Percentiles rank a stretch among this genome's conserved stretches.
phyloP scores from a whole-genome alignment of 1,140 invertebrate species.

The Leguminivora glycinivorella region DNA sequence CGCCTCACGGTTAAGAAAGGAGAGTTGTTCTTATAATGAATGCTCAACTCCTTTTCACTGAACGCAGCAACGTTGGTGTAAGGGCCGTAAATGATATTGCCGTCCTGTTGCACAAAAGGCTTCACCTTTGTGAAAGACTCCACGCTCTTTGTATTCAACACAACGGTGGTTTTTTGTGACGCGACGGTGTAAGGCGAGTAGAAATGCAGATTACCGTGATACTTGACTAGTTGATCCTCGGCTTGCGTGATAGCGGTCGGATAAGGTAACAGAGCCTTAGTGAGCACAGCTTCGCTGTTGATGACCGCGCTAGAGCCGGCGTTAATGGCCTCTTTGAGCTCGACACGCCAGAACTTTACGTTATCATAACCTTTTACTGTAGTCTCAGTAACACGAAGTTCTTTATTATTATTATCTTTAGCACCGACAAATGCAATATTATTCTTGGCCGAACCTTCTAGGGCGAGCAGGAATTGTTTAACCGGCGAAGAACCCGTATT shows the following conservation, averaged over 20 bases:
- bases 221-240: slow-evolving; percentile 95
- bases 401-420: slow-evolving; percentile 82
- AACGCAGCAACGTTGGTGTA: slow-evolving; percentile 86
- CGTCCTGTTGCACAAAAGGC: slow-evolving; percentile 89
- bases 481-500: slow-evolving; percentile 87
- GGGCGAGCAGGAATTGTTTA: slow-evolving; percentile 85
- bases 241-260: slow-evolving; percentile 93
- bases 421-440: slow-evolving; percentile 88
- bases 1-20: slow-evolving; percentile 95
- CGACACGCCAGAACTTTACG: slow-evolving; percentile 81
- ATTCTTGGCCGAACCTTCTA: slow-evolving; percentile 82
- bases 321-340: slow-evolving; percentile 81
- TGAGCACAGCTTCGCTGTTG: slow-evolving; percentile 88
- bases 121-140: slow-evolving; percentile 94
- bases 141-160: slow-evolving; percentile 87
- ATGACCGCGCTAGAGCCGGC: slow-evolving; percentile 81
- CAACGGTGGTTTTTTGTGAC: slow-evolving; percentile 90
- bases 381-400: slow-evolving; percentile 81
- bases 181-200: slow-evolving; percentile 90
- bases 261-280: slow-evolving; percentile 88
- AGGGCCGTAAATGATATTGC: slow-evolving; percentile 91
- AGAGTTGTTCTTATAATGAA: slow-evolving; percentile 98
- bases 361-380: slow-evolving; percentile 78
- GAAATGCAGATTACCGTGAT: slow-evolving; percentile 90
- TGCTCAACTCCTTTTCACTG: slow-evolving; percentile 82